Base-by-base conservation (phyloP, 2,888 invertebrate species). In the Xestia sexstrigata region DNA sequence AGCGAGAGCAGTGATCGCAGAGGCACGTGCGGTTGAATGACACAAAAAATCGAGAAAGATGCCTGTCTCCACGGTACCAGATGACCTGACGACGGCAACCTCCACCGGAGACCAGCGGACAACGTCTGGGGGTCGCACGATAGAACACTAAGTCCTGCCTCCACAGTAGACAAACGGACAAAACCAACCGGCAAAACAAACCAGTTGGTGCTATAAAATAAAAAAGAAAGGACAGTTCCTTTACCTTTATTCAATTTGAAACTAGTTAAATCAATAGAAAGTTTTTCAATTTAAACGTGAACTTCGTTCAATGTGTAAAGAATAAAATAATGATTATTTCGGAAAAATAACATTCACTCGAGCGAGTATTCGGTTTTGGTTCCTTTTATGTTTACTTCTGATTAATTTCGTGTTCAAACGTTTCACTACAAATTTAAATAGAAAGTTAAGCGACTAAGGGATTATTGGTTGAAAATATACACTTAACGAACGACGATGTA, bases 1-100 rank as follows among this genome's bases (percentile, higher is more conserved):
- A 89, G 94, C 94, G 6, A 90, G 95, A 79, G 87, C 90, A 0
- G 93, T 96, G 39, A 90, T 96, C 79, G 93, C 94, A 1, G 95
- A 96, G 75, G 94, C 96, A 1, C 91, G 92, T 26, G 92, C 93
- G n/a, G 84, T 62, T 52, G 93, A 94, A 89, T 94, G 92, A 93
- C 83, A 67, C 13, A n/a, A 55, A 26, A 1, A 20, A 17, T 20
- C 17, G 0, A 1, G 7, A 23, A 2, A 49, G 49, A 35, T 26
- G 30, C 42, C 63, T 39, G 35, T 30, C 11, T 26, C 15, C 62
- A 52, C 35, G 9, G 17, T 0, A 30, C 8, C 42, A 39, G 55
- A n/a, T 49, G 7, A 20, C 13, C 39, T 2, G 13, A 4, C 26
- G 11, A 17, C 26, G 9, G 65, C 35, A 23, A 11, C 62, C 35